These are phyloP conservation scores for Rhea americana DNA, from an alignment of 2,113 vertebrate species.

Conservation along the genomic window DNA sequence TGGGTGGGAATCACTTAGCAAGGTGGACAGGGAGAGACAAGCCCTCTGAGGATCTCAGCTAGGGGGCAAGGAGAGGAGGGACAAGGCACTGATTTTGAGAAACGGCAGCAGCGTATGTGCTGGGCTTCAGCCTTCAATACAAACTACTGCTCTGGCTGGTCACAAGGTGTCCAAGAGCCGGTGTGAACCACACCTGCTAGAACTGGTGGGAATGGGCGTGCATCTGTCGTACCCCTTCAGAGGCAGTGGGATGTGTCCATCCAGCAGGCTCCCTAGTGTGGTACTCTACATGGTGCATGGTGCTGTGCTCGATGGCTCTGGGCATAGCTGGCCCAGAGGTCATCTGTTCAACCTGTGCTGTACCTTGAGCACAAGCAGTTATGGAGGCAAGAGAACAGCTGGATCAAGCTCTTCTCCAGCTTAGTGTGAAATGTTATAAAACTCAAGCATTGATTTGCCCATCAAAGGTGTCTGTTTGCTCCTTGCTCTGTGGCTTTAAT, in stretches of 20 bases:
- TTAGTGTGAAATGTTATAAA: slow-evolving; percentile 34
- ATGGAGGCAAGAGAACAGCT: background rate
- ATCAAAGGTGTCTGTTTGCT: slow-evolving; percentile 29
- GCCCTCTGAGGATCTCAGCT: background rate
- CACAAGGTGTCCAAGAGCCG: background rate
- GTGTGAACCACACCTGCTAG: accelerated
- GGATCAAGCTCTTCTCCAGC: background rate
- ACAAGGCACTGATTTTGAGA: background rate
- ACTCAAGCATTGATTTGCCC: slow-evolving; percentile 36
- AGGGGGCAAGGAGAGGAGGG: too few species aligned
- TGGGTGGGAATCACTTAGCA: background rate
- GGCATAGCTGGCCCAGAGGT: background rate
- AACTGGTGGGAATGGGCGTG: background rate
- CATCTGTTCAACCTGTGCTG: background rate
- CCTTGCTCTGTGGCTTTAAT: background rate
- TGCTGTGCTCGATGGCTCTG: background rate
- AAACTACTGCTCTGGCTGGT: background rate
- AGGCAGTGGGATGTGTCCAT: accelerated
- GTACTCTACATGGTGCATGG: background rate
- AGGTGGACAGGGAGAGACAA: background rate
- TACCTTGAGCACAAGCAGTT: background rate
- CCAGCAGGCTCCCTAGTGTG: accelerated
- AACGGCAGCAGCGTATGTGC: background rate
- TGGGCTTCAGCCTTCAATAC: background rate
- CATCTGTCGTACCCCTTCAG: background rate